Evolutionary conservation across 1,140 invertebrate species (phyloP).

Genomic region (Drosophila sucinea): DNA sequence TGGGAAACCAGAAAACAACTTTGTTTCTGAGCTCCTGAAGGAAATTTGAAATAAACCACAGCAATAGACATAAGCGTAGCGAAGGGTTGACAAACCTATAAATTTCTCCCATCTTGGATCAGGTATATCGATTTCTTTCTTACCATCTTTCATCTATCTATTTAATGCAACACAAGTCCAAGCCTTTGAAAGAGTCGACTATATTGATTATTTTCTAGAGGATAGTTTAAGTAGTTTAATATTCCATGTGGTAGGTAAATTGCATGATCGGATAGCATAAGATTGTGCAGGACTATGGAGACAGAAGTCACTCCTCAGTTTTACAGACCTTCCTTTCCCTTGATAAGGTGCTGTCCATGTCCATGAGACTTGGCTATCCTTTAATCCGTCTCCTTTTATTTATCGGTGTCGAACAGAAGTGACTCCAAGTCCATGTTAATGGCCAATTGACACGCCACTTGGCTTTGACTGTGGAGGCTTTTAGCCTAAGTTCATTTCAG

Average conservation of each 20-base stretch:
- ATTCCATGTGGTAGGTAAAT: too few species aligned
- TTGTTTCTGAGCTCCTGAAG: neutral
- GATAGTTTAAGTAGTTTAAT: too few species aligned
- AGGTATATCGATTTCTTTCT: too few species aligned
- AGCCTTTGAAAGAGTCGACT: too few species aligned
- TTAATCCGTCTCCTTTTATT: conserved; percentile 50
- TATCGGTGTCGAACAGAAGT: conserved; percentile 44
- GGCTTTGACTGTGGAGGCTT: conserved; percentile 58
- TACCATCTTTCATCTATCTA: too few species aligned
- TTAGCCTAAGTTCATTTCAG: conserved; percentile 30
- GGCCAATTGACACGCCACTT: conserved; percentile 80
- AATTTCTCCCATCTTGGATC: too few species aligned
- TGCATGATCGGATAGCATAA: too few species aligned
- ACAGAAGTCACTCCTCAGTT: neutral
- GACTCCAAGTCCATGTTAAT: conserved; percentile 62
- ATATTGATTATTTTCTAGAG: too few species aligned
- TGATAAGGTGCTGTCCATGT: neutral
- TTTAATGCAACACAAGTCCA: too few species aligned
- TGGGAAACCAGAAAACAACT: neutral
- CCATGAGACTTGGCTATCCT: conserved; percentile 4
- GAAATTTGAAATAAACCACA: neutral
- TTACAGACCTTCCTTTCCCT: neutral
- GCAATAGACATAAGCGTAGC: neutral
- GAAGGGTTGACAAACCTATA: too few species aligned
- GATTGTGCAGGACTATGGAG: too few species aligned